phyloP scores from a whole-genome alignment of 2,888 invertebrate genomes.

The Ametastegia equiseti region DNA sequence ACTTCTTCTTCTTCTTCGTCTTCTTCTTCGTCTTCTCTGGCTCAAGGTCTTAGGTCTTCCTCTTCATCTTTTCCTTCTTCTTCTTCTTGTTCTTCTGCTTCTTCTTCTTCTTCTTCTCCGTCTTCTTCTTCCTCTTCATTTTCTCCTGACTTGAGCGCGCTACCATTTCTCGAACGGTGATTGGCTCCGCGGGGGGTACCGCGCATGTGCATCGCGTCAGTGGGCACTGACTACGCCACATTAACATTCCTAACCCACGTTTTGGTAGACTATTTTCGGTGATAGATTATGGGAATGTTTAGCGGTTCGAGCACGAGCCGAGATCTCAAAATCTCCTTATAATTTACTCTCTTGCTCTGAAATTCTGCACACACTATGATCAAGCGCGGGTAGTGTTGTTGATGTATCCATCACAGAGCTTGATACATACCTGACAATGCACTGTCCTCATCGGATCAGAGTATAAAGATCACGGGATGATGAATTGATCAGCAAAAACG shows the following conservation, averaged over 20 bases:
- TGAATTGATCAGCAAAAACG: background rate
- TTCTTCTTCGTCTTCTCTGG: constrained; percentile 48
- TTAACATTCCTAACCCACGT: constrained; percentile 72
- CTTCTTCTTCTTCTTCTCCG: constrained; percentile 39
- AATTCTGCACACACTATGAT: background rate
- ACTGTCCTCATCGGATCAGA: background rate
- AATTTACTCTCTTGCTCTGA: background rate
- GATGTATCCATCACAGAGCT: background rate
- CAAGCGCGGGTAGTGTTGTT: no score
- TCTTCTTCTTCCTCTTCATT: constrained; percentile 50
- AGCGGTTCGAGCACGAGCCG: background rate
- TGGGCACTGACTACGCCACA: constrained; percentile 64
- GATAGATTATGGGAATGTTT: constrained; percentile 65
- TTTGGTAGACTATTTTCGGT: constrained; percentile 63
- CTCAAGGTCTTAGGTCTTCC: no score
- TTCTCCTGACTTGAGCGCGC: constrained; percentile 68
- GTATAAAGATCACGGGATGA: background rate
- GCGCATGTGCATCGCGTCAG: constrained; percentile 66
- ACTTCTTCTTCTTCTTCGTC: constrained; percentile 34
- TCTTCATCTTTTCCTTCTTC: constrained; percentile 41
- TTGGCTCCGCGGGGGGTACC: constrained; percentile 75
- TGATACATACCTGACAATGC: background rate
- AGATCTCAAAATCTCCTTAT: background rate
- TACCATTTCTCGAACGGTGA: constrained; percentile 75
- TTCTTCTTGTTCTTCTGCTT: constrained; percentile 48